Evolutionary conservation across 2,888 invertebrate species (phyloP), one percentile per base, ranked within the genome.

Genomic region (Octonoba sinensis): DNA sequence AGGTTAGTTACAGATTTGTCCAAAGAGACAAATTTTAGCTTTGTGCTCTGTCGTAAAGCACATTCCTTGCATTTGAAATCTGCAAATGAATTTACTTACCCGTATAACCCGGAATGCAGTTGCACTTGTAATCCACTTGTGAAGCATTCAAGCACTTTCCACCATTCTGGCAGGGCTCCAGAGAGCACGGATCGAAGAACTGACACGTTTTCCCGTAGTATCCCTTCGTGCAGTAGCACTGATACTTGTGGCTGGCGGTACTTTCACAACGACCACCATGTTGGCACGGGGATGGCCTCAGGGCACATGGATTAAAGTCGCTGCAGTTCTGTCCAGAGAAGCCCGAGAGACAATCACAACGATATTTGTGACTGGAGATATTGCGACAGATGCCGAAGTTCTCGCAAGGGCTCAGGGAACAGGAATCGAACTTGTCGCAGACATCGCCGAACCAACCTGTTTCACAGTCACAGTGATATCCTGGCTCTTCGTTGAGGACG

Each of bases 111-210:
- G 84, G 67, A 2, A 66, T 49, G 47, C 85, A 85, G 15, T 73
- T 75, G 67, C 85, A 85, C 4, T 64, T 22, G 47, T 81, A 85
- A 22, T 83, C 85, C 11, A 73, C 83, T 62, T 87, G 85, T 15
- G 85, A 86, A 4, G 79, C 75, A 46, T 87, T 86, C 16, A 83
- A 67, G 83, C 89, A 89, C 6, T 83, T 84, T 11, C 86, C 87
- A 8, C 86, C 86, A 75, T 87, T 86, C 27, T 85, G 76, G 78
- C 89, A 89, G 0, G 88, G 88, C 4, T 84, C 73, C 0, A 83
- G 71, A 11, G 84, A 82, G 49, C 87, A 87, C 0, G 85, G 86
- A 73, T 88, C 85, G 49, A 83, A 83, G 8, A 82, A 73, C 36
- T 86, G 81, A 83, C 88, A 88, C 64, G 82, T 84, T 24, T 84